Base-by-base conservation (phyloP, 2,888 invertebrate species). In the Priapulus caudatus region DNA sequence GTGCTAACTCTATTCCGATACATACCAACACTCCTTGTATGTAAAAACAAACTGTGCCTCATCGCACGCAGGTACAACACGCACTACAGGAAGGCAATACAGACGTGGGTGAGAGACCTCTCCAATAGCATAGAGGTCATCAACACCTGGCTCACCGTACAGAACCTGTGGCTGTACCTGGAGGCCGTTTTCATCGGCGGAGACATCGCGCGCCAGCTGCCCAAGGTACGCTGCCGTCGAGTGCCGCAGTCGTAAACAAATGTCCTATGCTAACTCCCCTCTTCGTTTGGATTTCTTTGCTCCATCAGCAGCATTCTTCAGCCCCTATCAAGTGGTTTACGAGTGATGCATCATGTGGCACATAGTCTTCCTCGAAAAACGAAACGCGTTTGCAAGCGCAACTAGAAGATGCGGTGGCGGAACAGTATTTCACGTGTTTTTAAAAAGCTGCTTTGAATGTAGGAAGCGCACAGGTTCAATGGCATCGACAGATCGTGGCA, bases 401-500 rank as follows among this genome's bases (percentile, higher is more conserved):
- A n/a, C n/a, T n/a, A n/a, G n/a, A n/a, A n/a, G 10, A 10, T 33
- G 33, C 33, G n/a, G 33, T 33, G 33, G n/a, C 10, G 10, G n/a
- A 33, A 33, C 33, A 10, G 33, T 33, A 33, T 33, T 33, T 33
- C 33, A 10, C 33, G n/a, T 10, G n/a, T n/a, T 33, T 33, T 33
- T n/a, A 33, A 10, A 10, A 33, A 33, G 10, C n/a, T 33, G 33
- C 10, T 33, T 10, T 33, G 10, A 10, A 33, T n/a, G 33, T 52
- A 62, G 60, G 65, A 64, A 56, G 64, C 65, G 1, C 60, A 63
- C 49, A 52, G 73, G 54, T 95, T 95, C 72, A 86, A 87, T 23
- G 92, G 91, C 75, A 95, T 95, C 56, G 95, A 95, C 72, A 93
- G 93, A 68, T 90, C 92, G 0, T 95, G 95, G 95, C 91, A 92